Base-by-base conservation (phyloP, 2,797 vertebrate genomes). In the Meriones psammophilus region DNA sequence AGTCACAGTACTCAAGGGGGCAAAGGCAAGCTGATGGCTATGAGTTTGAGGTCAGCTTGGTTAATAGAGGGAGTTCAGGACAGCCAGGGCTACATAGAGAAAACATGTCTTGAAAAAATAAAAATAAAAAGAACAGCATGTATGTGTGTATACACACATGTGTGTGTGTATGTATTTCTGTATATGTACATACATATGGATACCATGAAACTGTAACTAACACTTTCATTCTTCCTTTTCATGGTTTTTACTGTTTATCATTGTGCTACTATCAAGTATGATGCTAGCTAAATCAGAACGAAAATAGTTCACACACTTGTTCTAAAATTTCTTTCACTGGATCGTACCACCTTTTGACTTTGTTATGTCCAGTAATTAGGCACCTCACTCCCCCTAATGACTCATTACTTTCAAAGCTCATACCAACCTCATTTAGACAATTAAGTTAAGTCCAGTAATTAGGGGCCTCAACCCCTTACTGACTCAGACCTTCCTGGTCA, bases 161-260 rank as follows among this genome's bases (percentile, higher is more conserved):
- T 20, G 24, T 30, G 33, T 33, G 18, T 26, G 10, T 10, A 64
- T 3, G 30, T 73, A 42, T 42, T 42, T 42, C 42, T 42, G 42
- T 6, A 24, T 73, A 14, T 30, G 8, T 68, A 2, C 50, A 46
- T 94, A 36, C 80, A 2, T 73, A 9, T 39, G 20, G 33, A n/a
- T 76, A 84, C 68, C 33, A 79, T 71, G 89, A 92, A 68, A 74
- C 50, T 89, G n/a, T 94, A 56, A 85, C n/a, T 91, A 91, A 62
- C 4, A 81, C 64, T 6, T 69, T 89, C 77, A 60, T 81, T 92
- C 39, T 97, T 94, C 28, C 60, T 81, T 91, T 90, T 81, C 8
- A 50, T 24, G 2, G 42, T 81, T 92, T 79, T 71, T 12, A 56
- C 80, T 26, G 46, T 84, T 94, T 87, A 60, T 96, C 54, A 62